Evolutionary conservation across 2,113 vertebrate genomes (phyloP).

Genomic region (Brachypteracias leptosomus): DNA sequence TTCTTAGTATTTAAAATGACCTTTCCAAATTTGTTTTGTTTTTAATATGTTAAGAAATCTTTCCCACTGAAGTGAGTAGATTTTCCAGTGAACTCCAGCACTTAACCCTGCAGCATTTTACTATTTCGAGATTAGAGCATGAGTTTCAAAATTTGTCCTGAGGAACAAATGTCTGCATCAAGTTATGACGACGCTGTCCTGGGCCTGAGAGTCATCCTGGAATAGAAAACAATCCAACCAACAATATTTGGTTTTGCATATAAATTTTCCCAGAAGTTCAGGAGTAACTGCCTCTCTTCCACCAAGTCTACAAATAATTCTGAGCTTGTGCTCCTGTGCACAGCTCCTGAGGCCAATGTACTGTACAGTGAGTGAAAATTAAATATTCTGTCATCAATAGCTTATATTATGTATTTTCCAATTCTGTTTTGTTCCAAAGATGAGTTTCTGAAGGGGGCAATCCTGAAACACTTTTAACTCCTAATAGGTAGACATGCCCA

Average conservation of each 20-base stretch:
- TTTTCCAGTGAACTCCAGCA: conserved; percentile 49
- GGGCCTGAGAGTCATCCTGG: conserved; percentile 1
- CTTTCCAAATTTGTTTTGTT: conserved; percentile 43
- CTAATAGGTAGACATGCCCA: not conserved
- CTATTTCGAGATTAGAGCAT: conserved; percentile 18
- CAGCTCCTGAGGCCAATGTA: not conserved
- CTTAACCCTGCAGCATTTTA: conserved; percentile 46
- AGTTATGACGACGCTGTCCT: not conserved
- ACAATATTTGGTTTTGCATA: not conserved
- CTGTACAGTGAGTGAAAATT: not conserved
- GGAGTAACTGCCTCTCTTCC: not conserved
- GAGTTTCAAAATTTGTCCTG: not conserved
- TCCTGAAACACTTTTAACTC: not conserved
- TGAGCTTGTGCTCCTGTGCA: not conserved
- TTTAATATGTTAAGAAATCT: conserved; percentile 2
- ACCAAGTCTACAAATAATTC: not conserved
- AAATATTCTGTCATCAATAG: not conserved
- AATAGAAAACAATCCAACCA: conserved; percentile 33
- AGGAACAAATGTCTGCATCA: not conserved
- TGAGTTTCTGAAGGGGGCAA: not conserved
- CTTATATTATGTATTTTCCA: not conserved
- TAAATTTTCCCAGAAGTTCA: conserved; percentile 14
- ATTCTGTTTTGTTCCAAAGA: not conserved
- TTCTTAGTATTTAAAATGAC: not conserved
- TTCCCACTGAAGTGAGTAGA: conserved; percentile 31